Evolutionary conservation across 2,113 vertebrate genomes (phyloP).

Genomic region (Madoqua kirkii): DNA sequence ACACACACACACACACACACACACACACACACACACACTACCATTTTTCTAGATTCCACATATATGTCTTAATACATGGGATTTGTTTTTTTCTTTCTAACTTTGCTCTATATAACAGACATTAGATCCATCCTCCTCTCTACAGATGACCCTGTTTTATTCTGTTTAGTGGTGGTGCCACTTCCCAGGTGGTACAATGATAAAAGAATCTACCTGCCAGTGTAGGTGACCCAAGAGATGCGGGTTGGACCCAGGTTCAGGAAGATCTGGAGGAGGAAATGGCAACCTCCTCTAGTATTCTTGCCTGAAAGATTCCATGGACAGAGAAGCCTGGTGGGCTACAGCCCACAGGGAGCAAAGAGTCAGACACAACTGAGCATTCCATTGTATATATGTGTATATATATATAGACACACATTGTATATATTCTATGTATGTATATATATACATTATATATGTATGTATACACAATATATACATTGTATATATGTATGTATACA

Average conservation of each 20-base stretch:
- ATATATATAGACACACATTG: neutral
- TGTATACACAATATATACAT: neutral
- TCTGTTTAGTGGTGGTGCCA: neutral
- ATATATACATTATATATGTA: neutral
- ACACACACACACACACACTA: neutral
- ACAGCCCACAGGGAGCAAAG: neutral
- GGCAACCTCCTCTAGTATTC: neutral
- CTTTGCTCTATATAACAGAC: neutral
- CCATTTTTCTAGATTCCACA: neutral
- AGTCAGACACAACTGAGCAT: neutral
- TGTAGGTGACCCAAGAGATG: neutral
- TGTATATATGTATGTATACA: neutral
- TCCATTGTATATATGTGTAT: neutral
- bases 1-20: no score
- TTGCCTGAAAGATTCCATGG: neutral
- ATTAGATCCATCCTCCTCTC: neutral
- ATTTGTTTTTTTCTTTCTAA: neutral
- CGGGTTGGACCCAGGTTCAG: neutral
- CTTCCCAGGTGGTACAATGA: neutral
- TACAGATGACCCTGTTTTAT: neutral
- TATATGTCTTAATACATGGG: neutral
- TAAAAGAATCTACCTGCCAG: neutral
- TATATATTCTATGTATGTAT: neutral
- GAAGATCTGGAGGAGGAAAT: neutral
- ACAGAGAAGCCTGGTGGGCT: neutral